Evolutionary conservation across 2,888 invertebrate genomes (phyloP), one percentile per base, ranked within the genome.

Genomic region (Protonemura montana): DNA sequence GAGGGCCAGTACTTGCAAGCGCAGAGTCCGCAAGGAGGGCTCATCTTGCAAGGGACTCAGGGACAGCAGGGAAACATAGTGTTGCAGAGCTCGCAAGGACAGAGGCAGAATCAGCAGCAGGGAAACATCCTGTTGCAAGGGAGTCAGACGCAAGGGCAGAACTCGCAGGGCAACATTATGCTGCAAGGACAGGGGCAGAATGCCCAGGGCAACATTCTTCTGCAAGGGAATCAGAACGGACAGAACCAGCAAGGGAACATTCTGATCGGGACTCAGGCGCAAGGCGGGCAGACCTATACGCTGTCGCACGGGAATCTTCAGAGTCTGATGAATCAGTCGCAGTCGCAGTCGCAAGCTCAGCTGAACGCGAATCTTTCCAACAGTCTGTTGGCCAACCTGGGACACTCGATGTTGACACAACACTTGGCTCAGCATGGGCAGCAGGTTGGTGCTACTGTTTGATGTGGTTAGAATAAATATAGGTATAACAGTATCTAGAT

Each of bases 391-490:
- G 83, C 83, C 0, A 83, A 83, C 42, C 84, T 84, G 27, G 84
- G 84, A n/a, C 84, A 84, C 59, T 42, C 83, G 41, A 41, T 83
- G 83, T 26, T 83, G 26, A 42, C 42, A 1, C 83, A 83, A 27
- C 84, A 84, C 25, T 26, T 84, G 28, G 84, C 84, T 27, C 25
- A 59, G 28, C 81, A 81, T 16, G 78, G 78, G 78, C 27, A 59
- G 59, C 59, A 59, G 59, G 59, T 59, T 1, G 13, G 59, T 59
- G 35, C 5, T 10, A 10, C 35, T 35, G 35, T 3, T 35, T 3
- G 35, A 10, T 10, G 35, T 10, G 35, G 5, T 35, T 35, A 10
- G 35, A n/a, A n/a, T n/a, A n/a, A n/a, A n/a, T n/a, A n/a, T n/a
- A n/a, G n/a, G n/a, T n/a, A n/a, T n/a, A n/a, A n/a, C n/a, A n/a